Conservation (phyloP, 2,113 vertebrate species). For the Hippoglossus stenolepis region DNA sequence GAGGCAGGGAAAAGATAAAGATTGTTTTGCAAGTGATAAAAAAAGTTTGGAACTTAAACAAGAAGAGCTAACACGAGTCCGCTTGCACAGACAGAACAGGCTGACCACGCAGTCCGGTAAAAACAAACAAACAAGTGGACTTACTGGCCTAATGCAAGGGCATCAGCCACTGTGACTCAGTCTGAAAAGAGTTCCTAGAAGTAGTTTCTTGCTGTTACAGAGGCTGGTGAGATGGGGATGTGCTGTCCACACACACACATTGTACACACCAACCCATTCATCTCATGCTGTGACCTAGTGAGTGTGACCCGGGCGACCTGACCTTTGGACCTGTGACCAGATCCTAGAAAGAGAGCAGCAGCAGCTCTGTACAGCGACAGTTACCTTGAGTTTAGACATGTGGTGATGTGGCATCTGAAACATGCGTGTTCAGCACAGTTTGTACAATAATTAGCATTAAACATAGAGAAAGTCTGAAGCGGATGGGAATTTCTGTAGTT, state of each 20-base stretch:
- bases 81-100: constrained; percentile 46
- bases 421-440: neutral
- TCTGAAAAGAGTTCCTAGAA: constrained; percentile 51
- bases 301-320: constrained; percentile 43
- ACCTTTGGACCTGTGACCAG: constrained; percentile 47
- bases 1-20: constrained; percentile 63
- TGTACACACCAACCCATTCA: constrained; percentile 1
- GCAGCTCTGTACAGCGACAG: neutral
- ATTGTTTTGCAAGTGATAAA: constrained; percentile 62
- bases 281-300: constrained; percentile 25
- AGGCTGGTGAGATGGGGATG: neutral
- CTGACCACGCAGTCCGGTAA: constrained; percentile 58
- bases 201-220: constrained; percentile 20
- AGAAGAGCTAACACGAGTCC: constrained; percentile 43
- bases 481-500: too few relatives aligned
- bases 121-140: constrained; percentile 64
- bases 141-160: constrained; percentile 28
- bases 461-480: neutral
- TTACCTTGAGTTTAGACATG: neutral
- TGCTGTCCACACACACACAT: constrained; percentile 5
- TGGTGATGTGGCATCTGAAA: neutral
- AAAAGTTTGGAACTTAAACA: constrained; percentile 60
- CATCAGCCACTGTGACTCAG: constrained; percentile 12
- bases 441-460: too few relatives aligned
- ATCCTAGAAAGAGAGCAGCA: constrained; percentile 40